Evolutionary conservation across 2,797 vertebrate genomes (phyloP), one percentile per base, ranked within the genome.

Genomic region (Columba guinea): DNA sequence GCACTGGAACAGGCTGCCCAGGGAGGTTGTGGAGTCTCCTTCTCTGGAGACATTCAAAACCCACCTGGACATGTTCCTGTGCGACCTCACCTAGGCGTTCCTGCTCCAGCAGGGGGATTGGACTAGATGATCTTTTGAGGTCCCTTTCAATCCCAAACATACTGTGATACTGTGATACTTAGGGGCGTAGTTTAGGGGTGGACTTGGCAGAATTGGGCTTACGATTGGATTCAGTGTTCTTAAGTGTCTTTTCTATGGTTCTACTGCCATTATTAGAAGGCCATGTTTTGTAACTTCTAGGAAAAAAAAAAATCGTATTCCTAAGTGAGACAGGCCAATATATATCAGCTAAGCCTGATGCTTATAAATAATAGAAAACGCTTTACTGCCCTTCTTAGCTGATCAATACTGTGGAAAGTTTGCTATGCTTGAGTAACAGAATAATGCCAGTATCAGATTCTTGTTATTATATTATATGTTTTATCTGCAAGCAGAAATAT

Each of bases 221-320:
- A n/a, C 2, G 4, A 11, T 53, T 37, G 19, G 27, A 60, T 46
- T 52, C 2, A 1, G 22, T 76, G 27, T 18, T 14, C 27, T 37
- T 52, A n/a, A 60, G 5, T 7, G 8, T 64, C 9, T 26, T 60
- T 74, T 48, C 39, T 18, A 23, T 46, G 28, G 53, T 39, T 68
- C 17, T 44, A 27, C 30, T 63, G n/a, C 62, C 24, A 13, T 82
- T 60, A 49, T 48, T 46, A 65, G 20, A 59, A 68, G 10, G 13
- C 8, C 1, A 0, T 26, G 28, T 0, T 1, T 46, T 68, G 44
- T 53, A 16, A 17, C 27, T 64, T 67, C 30, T 48, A 48, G 34
- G 10, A 53, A 79, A 80, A 68, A 24, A 60, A 10, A 32, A 23
- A 56, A 18, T 48, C 10, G 15, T 78, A 89, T 52, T 75, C 7